Base-by-base conservation (phyloP, 2,888 invertebrate species). In the Drosophila quinaria region DNA sequence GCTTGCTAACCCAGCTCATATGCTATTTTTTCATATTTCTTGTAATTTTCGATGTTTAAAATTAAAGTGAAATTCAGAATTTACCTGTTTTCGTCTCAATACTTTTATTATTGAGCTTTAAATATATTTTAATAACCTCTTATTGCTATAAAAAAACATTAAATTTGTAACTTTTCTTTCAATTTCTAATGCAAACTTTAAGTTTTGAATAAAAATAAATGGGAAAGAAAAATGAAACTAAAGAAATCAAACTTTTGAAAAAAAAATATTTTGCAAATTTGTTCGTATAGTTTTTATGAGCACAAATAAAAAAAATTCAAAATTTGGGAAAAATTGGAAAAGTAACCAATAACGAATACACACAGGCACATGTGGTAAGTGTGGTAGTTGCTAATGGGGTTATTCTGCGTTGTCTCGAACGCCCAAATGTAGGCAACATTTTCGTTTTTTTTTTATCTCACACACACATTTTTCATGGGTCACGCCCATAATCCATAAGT, bases 401-500 rank as follows among this genome's bases (percentile, higher is more conserved):
- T 62, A 71, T 64, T 59, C 51, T 66, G 37, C 70, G 52, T 46
- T 72, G 72, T 59, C 39, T 37, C 22, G 5, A 67, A 72, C 80
- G 82, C 87, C 60, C 63, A 82, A 82, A 85, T 78, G 82, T 82
- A 82, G 85, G 82, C 85, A 78, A 85, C 63, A 66, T 54, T 69
- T 80, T 80, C 15, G 55, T 59, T 49, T 70, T 59, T 70, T 54
- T 50, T 29, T 47, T 67, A 61, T 70, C 61, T 67, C 50, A 69
- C 25, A 17, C 29, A 17, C 39, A 65, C 70, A 62, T 78, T 78
- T 70, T 62, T 50, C 70, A 63, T 68, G 67, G 80, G 76, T 78
- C 76, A 85, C 87, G 82, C 87, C 87, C 85, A 80, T 84, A 87
- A 87, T 87, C 84, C 87, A 82, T 87, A 87, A 85, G 84, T 87